Percentiles rank a stretch among this genome's conserved stretches.
phyloP scores from a whole-genome alignment of 35 echinoderm and acorn worm species.

The Ophiothrix spiculata region DNA sequence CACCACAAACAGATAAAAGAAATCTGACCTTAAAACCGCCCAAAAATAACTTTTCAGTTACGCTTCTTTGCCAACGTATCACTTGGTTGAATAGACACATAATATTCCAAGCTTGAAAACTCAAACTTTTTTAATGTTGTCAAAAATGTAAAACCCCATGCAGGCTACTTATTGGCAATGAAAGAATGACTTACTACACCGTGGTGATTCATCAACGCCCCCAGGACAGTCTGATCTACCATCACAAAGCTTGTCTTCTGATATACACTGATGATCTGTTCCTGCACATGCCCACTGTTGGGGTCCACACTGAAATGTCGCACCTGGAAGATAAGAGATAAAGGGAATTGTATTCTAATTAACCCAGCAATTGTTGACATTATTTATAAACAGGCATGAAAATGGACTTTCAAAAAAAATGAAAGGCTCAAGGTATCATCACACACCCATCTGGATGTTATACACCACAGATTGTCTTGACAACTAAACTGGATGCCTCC shows the following conservation, averaged over 20 bases:
- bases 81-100: not conserved
- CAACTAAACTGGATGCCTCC: too few species aligned
- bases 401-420: too few species aligned
- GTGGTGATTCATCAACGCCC: not conserved
- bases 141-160: not conserved
- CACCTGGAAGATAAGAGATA: not conserved
- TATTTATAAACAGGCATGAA: too few species aligned
- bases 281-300: slow-evolving; percentile 3
- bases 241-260: slow-evolving; percentile 11
- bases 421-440: not conserved
- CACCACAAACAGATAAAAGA: not conserved
- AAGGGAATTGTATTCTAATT: not conserved
- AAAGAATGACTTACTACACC: slow-evolving; percentile 13
- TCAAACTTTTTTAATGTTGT: not conserved
- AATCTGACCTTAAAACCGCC: not conserved
- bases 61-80: not conserved
- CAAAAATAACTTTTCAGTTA: too few species aligned
- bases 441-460: not conserved
- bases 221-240: slow-evolving; percentile 13
- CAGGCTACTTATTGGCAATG: not conserved
- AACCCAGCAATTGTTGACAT: not conserved
- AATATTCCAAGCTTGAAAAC: not conserved
- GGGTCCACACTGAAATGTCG: slow-evolving; percentile 15
- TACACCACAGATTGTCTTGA: too few species aligned
- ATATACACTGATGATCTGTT: not conserved